These are phyloP conservation scores for Hemistola chrysoprasaria DNA, from an alignment of 2,888 invertebrate species.

Conservation along the genomic window DNA sequence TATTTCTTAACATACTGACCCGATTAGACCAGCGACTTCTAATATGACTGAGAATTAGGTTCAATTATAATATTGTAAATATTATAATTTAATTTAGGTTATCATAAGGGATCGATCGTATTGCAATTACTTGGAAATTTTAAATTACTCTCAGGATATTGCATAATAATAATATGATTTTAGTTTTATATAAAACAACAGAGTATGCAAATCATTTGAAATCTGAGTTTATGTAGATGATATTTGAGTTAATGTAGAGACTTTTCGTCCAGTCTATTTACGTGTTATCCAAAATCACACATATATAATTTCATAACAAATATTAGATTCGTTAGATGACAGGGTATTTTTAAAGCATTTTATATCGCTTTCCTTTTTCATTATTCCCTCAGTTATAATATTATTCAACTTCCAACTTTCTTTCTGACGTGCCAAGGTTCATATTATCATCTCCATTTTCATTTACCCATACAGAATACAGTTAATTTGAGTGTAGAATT, in stretches of 20 bases:
- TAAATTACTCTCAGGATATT: conserved; percentile 42
- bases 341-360: conserved; percentile 61
- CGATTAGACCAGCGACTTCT: conserved; percentile 50
- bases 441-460: conserved; percentile 12
- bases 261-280: conserved; percentile 14
- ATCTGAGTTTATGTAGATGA: conserved; percentile 14
- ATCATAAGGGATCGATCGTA: conserved; percentile 39
- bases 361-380: conserved; percentile 20
- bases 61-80: conserved; percentile 72
- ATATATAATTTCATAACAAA: conserved; percentile 21
- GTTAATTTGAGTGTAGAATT: conserved; percentile 33
- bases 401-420: conserved; percentile 24
- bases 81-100: conserved; percentile 54
- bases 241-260: conserved; percentile 21
- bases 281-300: too few species aligned
- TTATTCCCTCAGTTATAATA: conserved; percentile 27
- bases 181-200: conserved; percentile 29
- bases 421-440: conserved; percentile 35
- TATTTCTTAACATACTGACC: conserved; percentile 25
- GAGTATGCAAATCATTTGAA: conserved; percentile 28
- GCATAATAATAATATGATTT: conserved; percentile 30
- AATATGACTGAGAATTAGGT: conserved; percentile 78
- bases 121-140: conserved; percentile 41
- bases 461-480: conserved; percentile 1
- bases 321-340: conserved; percentile 48